Base-by-base conservation (phyloP, 2,113 vertebrate species). In the Thunnus thynnus region DNA sequence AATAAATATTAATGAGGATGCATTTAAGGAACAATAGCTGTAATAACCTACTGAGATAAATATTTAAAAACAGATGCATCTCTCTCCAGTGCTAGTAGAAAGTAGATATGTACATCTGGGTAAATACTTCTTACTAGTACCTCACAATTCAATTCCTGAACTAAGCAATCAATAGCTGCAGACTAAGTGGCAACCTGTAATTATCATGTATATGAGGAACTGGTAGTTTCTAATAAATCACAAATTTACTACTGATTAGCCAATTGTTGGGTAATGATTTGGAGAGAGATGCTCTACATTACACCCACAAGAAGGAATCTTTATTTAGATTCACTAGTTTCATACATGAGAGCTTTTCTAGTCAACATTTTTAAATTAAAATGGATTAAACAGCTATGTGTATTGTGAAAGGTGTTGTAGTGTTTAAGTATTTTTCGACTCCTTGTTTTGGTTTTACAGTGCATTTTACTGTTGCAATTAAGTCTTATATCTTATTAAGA, bases 21-120 rank as follows among this genome's bases (percentile, higher is more conserved):
- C 66, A 54, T 68, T 89, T 73, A 73, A 69, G 41, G 46, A 84
- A 84, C 55, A 83, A 82, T 52, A 64, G 70, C 41, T 1, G 60
- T 77, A 83, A 87, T 90, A 62, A 70, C 51, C 41, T 65, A 50
- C 27, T 11, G 7, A 76, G 78, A 86, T 85, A 73, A 79, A 82
- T 57, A 30, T n/a, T 57, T 55, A 62, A 46, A 84, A 83, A 78
- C 52, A 72, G 30, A 89, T 44, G 67, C 44, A 9, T 68, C 51
- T 52, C 54, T 60, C 25, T 48, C 9, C 32, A 11, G 8, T 73
- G 50, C 16, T 52, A 41, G 36, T 18, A 17, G 18, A 61, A 62
- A 72, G 51, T 25, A 2, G 54, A 46, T 47, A 3, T 57, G 11
- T 18, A 22, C 32, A 50, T 80, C 56, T 50, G 52, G 36, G 22